These are phyloP conservation scores for Polyergus mexicanus DNA, from an alignment of 1,140 invertebrate species.

Conservation along the genomic window DNA sequence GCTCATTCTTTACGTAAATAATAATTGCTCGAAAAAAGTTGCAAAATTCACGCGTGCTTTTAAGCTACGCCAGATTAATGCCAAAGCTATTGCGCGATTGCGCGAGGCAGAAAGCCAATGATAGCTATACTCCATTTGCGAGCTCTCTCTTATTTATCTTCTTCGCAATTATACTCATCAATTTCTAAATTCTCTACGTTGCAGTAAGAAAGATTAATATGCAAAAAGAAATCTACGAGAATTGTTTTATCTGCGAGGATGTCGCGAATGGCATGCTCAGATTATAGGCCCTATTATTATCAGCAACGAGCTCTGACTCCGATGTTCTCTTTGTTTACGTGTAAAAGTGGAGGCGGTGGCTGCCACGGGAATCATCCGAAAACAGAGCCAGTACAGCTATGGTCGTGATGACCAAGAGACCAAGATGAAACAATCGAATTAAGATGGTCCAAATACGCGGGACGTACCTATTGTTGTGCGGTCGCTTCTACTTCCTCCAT, in stretches of 20 bases:
- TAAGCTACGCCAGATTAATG: slow-evolving; percentile 64
- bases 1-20: not conserved
- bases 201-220: not conserved
- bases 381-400: slow-evolving; percentile 82
- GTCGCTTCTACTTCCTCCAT: slow-evolving; percentile 69
- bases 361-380: slow-evolving; percentile 86
- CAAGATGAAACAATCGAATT: slow-evolving; percentile 81
- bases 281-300: slow-evolving; percentile 65
- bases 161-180: slow-evolving; percentile 1
- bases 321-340: slow-evolving; percentile 82
- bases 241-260: not conserved
- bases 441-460: slow-evolving; percentile 62
- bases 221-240: slow-evolving; percentile 10
- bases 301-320: slow-evolving; percentile 77
- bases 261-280: not conserved
- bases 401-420: slow-evolving; percentile 75
- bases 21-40: not conserved
- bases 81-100: slow-evolving; percentile 21
- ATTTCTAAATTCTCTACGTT: slow-evolving; percentile 1
- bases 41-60: slow-evolving; percentile 58
- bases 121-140: not conserved
- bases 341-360: slow-evolving; percentile 85
- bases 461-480: slow-evolving; percentile 60
- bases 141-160: not conserved
- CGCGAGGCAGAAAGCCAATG: not conserved